Conservation (phyloP, 2,888 invertebrate species). For the Lutraria lutraria region DNA sequence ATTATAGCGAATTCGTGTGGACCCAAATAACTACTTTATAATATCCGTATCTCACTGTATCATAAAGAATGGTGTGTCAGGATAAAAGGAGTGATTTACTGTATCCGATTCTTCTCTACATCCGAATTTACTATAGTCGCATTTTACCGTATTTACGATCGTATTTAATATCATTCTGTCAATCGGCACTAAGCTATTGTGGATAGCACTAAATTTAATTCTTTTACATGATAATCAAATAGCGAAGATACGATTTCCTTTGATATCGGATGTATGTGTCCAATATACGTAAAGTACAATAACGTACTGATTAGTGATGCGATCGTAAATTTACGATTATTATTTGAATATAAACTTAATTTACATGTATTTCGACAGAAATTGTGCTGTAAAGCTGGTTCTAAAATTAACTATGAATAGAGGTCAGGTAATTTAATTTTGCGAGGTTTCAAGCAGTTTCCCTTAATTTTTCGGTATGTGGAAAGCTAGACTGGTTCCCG, state of each 20-base stretch:
- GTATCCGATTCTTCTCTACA: not conserved
- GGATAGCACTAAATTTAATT: conserved; percentile 4
- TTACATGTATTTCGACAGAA: not conserved
- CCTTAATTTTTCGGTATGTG: not conserved
- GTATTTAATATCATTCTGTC: not conserved
- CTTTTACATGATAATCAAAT: not conserved
- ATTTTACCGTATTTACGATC: not conserved
- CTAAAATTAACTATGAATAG: not conserved
- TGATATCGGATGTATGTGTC: not conserved
- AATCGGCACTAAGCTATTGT: not conserved
- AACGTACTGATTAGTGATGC: not conserved
- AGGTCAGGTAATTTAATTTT: not conserved
- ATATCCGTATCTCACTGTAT: not conserved
- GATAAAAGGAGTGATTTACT: not conserved
- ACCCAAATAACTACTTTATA: not conserved
- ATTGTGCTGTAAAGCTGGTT: not conserved
- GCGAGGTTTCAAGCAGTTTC: not conserved
- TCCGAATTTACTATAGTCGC: not conserved
- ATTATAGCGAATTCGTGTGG: not conserved
- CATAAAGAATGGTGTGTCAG: not conserved
- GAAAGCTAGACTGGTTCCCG: too few relatives aligned
- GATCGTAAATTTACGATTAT: not conserved
- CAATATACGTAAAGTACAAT: not conserved
- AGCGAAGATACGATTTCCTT: not conserved
- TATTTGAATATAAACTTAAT: not conserved